Base-by-base conservation (phyloP, 2,888 invertebrate genomes). In the Chrysolina americana region DNA sequence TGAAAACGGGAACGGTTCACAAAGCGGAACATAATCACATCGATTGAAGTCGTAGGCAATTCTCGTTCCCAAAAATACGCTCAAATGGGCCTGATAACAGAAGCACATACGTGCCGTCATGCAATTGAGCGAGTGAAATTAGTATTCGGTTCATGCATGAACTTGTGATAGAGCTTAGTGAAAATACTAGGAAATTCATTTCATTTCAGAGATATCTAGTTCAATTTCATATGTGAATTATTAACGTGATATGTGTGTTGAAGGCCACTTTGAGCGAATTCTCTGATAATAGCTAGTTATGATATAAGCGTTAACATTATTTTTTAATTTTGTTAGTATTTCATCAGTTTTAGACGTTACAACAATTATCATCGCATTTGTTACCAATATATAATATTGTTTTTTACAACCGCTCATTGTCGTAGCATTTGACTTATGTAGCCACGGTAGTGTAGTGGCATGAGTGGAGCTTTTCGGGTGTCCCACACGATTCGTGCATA, bases 61-160 rank as follows among this genome's bases (percentile, higher is more conserved):
- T 56, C 21, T 6, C 23, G 56, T 19, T 56, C 36, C 36, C 59
- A 36, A 59, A 59, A 59, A 23, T 59, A 59, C 59, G 59, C 36
- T 36, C 59, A 59, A 59, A 28, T 36, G 36, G 59, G 28, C 59
- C n/a, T 36, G 59, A 59, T 59, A 59, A 59, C 36, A 59, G 59
- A 9, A 23, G 23, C n/a, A 15, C 59, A 59, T 59, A n/a, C 59
- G 59, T 59, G 59, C 59, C 59, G 59, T 28, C 15, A 36, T 59
- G 59, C 36, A 59, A 36, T 59, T 59, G n/a, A 36, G n/a, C 59
- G 36, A 36, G 11, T 36, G 6, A 36, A 17, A 59, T 59, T 59
- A 36, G 59, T n/a, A 59, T 59, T 59, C 23, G 13, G 59, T 36
- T 53, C 21, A 53, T 53, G 53, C 21, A 19, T 53, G 5, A 53